Conservation (phyloP, 2,113 vertebrate species). For the Pseudopodoces humilis region DNA sequence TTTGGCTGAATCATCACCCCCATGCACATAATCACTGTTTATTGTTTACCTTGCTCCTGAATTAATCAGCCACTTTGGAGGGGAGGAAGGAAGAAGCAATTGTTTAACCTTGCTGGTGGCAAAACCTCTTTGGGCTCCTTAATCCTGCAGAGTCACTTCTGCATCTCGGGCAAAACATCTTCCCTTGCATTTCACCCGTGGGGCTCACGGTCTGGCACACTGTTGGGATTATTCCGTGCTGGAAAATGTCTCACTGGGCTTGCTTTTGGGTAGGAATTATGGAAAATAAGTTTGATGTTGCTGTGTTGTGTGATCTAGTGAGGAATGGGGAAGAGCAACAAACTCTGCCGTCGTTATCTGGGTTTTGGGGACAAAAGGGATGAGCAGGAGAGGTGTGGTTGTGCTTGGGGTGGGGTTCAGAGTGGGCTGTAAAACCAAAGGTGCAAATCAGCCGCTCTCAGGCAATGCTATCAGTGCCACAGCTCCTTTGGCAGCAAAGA, state of each 20-base stretch:
- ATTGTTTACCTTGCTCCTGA: conserved; percentile 54
- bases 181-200: not conserved
- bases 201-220: not conserved
- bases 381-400: not conserved
- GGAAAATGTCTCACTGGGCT: not conserved
- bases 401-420: not conserved
- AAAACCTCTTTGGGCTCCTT: conserved; percentile 1
- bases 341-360: not conserved
- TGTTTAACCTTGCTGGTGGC: conserved; percentile 34
- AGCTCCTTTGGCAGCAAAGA: not conserved
- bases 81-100: conserved; percentile 25
- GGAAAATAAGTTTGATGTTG: not conserved
- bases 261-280: not conserved
- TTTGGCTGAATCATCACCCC: conserved; percentile 54
- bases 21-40: conserved; percentile 51
- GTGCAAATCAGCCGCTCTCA: not conserved
- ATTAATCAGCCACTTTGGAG: conserved; percentile 31
- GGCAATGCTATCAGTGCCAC: not conserved
- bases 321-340: not conserved
- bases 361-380: not conserved
- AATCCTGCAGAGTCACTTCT: not conserved
- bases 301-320: not conserved
- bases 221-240: not conserved
- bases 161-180: not conserved
- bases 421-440: not conserved